Evolutionary conservation across 2,888 invertebrate species (phyloP), one percentile per base, ranked within the genome.

Genomic region (Epistrophe eligans): DNA sequence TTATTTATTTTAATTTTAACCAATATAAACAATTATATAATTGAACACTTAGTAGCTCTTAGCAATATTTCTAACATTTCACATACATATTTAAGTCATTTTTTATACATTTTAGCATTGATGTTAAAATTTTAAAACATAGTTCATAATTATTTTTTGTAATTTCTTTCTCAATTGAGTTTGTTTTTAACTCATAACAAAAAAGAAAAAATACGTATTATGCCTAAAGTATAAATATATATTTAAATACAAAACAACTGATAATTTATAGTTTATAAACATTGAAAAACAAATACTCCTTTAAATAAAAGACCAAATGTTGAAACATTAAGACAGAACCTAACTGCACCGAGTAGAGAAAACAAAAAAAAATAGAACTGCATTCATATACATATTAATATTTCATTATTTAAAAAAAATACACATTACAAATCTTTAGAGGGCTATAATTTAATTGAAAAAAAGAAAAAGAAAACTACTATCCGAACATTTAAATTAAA

Each of bases 311-410:
- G 87, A 87, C 87, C 87, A 87, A 84, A 87, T 79, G 74, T 77
- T 85, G 57, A 77, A 85, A 57, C 76, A 77, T 81, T 77, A 57
- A 77, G 74, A 72, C 73, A 74, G 40, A 87, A 85, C 72, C 62
- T 85, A 79, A 83, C 58, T 83, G 87, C 87, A 87, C 87, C 87
- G 87, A 83, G 79, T 87, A 87, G 85, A 71, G 24, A 58, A 73
- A 15, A 70, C 48, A 11, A 43, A 43, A 19, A 38, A 66, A 50
- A 60, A 43, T 64, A 64, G 45, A 64, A 64, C 45, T 64, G 35
- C 35, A 76, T 64, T 58, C 48, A 58, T 45, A 74, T 66, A 64
- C 58, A 77, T 60, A 73, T 50, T 70, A 79, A 77, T 81, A 76
- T 70, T 79, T 84, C 70, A 77, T 70, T 83, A 77, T 73, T 50